Percentiles rank a stretch among this genome's conserved stretches.
These are phyloP conservation scores for Drosophila sulfurigaster DNA, from an alignment of 1,140 invertebrate species.

Conservation along the genomic window DNA sequence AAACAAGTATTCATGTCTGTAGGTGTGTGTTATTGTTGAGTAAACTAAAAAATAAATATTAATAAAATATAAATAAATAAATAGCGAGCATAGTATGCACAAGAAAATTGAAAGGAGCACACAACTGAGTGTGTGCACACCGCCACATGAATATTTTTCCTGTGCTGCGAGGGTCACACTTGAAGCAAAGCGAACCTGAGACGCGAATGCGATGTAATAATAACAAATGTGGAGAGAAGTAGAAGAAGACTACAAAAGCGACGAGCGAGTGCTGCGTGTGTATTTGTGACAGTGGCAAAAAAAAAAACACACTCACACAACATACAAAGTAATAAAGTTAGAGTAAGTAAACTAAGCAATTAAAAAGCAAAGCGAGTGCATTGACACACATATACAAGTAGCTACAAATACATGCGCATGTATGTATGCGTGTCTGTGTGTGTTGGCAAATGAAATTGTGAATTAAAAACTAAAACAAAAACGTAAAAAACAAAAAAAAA, in stretches of 20 bases:
- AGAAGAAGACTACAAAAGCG: neutral
- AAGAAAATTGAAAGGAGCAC: neutral
- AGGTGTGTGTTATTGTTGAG: neutral
- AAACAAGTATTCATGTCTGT: neutral
- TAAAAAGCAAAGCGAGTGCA: slow-evolving; percentile 47
- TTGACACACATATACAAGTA: slow-evolving; percentile 48
- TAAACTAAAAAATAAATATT: slow-evolving; percentile 4
- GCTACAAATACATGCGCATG: neutral
- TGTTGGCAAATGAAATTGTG: slow-evolving; percentile 37
- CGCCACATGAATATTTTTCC: slow-evolving; percentile 29
- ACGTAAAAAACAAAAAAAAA: slow-evolving; percentile 61
- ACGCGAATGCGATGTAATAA: slow-evolving; percentile 40
- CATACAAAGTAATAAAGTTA: slow-evolving; percentile 30
- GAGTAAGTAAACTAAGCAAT: slow-evolving; percentile 40
- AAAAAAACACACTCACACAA: too few species aligned
- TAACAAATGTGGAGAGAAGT: slow-evolving; percentile 34
- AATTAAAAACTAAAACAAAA: slow-evolving; percentile 49
- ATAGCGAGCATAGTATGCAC: neutral
- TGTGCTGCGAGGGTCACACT: slow-evolving; percentile 45
- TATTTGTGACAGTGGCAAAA: slow-evolving; percentile 15
- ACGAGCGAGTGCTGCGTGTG: slow-evolving; percentile 26
- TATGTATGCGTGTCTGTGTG: slow-evolving; percentile 9
- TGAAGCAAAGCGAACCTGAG: slow-evolving; percentile 24
- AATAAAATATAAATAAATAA: slow-evolving; percentile 3
- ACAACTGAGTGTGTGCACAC: slow-evolving; percentile 27